Conservation (phyloP, 1,140 invertebrate genomes). For the Atopsyche davidsoni region DNA sequence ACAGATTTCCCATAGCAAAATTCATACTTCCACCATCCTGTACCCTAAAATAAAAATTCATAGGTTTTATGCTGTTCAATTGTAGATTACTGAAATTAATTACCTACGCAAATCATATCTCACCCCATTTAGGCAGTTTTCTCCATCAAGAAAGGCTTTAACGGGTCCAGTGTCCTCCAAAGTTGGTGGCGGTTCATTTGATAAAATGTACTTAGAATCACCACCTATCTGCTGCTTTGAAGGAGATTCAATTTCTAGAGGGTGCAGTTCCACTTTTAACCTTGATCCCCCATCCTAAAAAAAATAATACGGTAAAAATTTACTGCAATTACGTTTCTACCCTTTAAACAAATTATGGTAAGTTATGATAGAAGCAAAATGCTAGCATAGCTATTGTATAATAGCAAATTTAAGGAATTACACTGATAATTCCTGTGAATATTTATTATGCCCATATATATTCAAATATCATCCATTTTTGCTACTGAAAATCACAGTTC, state of each 20-base stretch:
- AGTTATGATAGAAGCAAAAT: too few relatives aligned
- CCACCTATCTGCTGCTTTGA: conserved; percentile 30
- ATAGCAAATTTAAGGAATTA: too few relatives aligned
- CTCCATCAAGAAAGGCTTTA: conserved; percentile 72
- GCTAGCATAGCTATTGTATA: too few relatives aligned
- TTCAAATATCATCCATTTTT: too few relatives aligned
- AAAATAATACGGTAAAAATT: conserved; percentile 8
- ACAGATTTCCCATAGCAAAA: conserved; percentile 91
- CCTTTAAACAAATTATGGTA: conserved; percentile 1
- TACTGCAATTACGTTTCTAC: conserved; percentile 10
- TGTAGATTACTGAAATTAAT: too few relatives aligned
- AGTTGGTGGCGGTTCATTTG: conserved; percentile 34
- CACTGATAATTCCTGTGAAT: too few relatives aligned
- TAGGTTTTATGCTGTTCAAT: not conserved
- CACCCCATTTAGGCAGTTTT: conserved; percentile 77
- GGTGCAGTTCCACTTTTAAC: conserved; percentile 60
- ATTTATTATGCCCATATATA: too few relatives aligned
- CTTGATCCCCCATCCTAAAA: conserved; percentile 58
- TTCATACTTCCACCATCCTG: conserved; percentile 97
- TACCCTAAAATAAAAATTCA: conserved; percentile 55
- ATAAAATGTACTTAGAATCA: conserved; percentile 34
- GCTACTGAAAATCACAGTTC: too few relatives aligned
- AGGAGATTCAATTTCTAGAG: conserved; percentile 47
- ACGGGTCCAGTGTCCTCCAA: conserved; percentile 58
- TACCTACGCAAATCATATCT: conserved; percentile 33